Base-by-base conservation (phyloP, 2,888 invertebrate species). In the Pterostichus madidus region DNA sequence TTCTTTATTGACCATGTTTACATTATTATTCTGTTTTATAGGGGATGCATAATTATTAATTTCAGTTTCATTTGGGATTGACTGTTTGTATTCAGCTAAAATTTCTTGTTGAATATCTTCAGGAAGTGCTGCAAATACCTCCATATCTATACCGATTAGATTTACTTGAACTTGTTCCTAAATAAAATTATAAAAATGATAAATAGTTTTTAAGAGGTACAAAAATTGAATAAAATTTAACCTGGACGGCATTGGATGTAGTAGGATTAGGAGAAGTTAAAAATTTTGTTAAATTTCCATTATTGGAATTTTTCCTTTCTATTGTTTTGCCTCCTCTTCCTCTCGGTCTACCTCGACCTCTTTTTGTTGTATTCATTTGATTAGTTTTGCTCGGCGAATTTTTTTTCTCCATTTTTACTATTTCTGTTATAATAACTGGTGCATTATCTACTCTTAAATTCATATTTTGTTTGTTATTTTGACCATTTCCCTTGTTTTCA, bases 61-160 rank as follows among this genome's bases (percentile, higher is more conserved):
- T 83, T 83, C 46, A 68, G 56, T 13, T 24, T 17, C 46, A 83
- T 46, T 44, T 49, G 39, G 5, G 64, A 31, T 13, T 52, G 24
- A 24, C 24, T 64, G 35, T 39, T 76, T 68, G 84, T 92, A 92
- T 83, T 92, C 91, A 71, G 89, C 89, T 0, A 93, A 88, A 83
- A 94, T 91, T 88, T 94, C 94, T 32, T 91, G 90, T 80, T 92
- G 91, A 84, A 94, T 91, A 64, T 93, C 92, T 84, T 91, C 91
- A 0, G 94, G 94, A 49, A 95, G 87, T 85, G 93, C 93, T 0
- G 91, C 90, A 35, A 94, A 88, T 5, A 94, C 92, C 17, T 75
- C 75, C 52, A 75, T 52, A 53, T 75, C 75, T 53, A 80, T 68
- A 46, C 64, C 49, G 7, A 39, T 8, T 39, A 39, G 5, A 52